phyloP scores from a whole-genome alignment of 2,113 vertebrate genomes.

The Gnathonemus longibarbis region DNA sequence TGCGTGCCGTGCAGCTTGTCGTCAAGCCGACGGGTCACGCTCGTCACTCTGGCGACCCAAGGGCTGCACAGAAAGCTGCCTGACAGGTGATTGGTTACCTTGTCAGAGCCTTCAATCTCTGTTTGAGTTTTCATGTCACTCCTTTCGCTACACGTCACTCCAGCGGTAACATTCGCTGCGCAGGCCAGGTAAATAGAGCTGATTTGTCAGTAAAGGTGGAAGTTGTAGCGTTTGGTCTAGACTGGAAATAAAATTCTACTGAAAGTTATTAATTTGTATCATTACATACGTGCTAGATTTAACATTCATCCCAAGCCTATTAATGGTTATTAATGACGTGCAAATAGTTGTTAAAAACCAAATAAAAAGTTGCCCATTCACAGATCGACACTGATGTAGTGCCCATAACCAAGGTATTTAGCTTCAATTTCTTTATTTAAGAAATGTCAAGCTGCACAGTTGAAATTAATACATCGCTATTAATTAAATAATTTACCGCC shows the following conservation, averaged over 20 bases:
- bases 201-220: not conserved
- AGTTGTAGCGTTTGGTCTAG: not conserved
- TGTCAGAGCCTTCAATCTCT: constrained; percentile 28
- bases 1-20: not conserved
- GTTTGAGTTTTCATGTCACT: not conserved
- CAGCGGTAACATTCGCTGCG: not conserved
- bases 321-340: not conserved
- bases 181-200: not conserved
- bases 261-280: not conserved
- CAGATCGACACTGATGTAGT: not conserved
- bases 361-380: not conserved
- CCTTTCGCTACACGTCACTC: constrained; percentile 26
- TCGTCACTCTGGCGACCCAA: not conserved
- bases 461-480: not conserved
- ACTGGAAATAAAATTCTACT: not conserved
- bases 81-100: constrained; percentile 15
- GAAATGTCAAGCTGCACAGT: not conserved
- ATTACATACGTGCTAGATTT: not conserved
- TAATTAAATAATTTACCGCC: not conserved
- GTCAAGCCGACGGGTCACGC: not conserved
- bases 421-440: not conserved
- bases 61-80: not conserved
- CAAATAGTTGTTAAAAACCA: constrained; percentile 3
- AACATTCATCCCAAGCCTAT: not conserved
- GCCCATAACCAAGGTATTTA: not conserved